Conservation (phyloP, 1,140 invertebrate species). For the Rhopalosiphum padi region DNA sequence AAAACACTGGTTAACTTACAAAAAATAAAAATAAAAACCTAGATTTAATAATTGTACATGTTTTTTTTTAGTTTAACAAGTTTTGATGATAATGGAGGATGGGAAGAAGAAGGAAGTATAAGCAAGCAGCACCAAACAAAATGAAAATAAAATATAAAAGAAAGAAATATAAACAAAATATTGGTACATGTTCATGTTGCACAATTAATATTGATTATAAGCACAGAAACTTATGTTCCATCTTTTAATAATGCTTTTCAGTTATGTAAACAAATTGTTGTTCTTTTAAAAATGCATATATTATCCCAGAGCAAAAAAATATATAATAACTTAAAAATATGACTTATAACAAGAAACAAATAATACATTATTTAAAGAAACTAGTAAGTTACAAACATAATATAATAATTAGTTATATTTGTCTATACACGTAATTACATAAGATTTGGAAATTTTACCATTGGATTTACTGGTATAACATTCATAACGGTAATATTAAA, state of each 20-base stretch:
- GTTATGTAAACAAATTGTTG: conserved; percentile 26
- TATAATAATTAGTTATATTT: conserved; percentile 52
- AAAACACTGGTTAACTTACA: conserved; percentile 13
- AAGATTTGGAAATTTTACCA: conserved; percentile 50
- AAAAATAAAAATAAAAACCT: conserved; percentile 29
- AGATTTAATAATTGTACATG: conserved; percentile 21
- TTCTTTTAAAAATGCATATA: conserved; percentile 39
- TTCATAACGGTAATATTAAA: conserved; percentile 50
- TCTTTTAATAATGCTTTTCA: background rate
- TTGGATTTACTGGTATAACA: conserved; percentile 43
- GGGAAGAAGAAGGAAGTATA: conserved; percentile 15
- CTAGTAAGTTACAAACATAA: conserved; percentile 49
- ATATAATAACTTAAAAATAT: conserved; percentile 39
- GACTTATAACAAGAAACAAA: conserved; percentile 50
- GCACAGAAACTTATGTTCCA: conserved; percentile 10
- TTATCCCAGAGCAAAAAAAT: conserved; percentile 17
- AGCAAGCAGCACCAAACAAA: conserved; percentile 53
- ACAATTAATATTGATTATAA: conserved; percentile 30
- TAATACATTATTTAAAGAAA: conserved; percentile 43
- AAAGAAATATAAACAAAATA: conserved; percentile 48
- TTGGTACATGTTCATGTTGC: conserved; percentile 13
- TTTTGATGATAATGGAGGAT: background rate
- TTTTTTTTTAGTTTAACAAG: conserved; percentile 21
- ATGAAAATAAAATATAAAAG: conserved; percentile 11
- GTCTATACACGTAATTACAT: conserved; percentile 54